Percentiles rank a stretch among this genome's conserved stretches.
phyloP scores from a whole-genome alignment of 2,113 vertebrate genomes.

The Xyliphius kryptos region DNA sequence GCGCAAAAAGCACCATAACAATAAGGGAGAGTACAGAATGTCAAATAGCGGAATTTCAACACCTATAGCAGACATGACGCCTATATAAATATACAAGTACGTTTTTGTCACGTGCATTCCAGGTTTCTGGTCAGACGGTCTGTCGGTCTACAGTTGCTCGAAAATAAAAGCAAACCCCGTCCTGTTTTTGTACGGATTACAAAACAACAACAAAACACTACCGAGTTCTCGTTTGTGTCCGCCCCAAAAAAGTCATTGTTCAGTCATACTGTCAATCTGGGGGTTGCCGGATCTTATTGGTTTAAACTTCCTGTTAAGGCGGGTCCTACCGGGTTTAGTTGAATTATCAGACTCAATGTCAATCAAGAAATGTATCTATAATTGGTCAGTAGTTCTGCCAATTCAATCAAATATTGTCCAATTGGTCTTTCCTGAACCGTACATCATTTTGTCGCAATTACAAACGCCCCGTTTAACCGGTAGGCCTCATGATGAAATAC shows the following conservation, averaged over 20 bases:
- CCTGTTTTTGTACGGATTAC: constrained; percentile 36
- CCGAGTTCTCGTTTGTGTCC: constrained; percentile 12
- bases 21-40: too few relatives aligned
- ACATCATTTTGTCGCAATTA: not conserved
- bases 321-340: too few relatives aligned
- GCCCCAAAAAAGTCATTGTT: constrained; percentile 10
- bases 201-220: constrained; percentile 60
- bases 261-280: not conserved
- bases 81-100: constrained; percentile 43
- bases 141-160: too few relatives aligned
- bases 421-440: not conserved
- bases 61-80: too few relatives aligned
- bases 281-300: constrained; percentile 29
- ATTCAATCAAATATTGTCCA: too few relatives aligned
- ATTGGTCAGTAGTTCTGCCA: too few relatives aligned
- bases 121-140: too few relatives aligned
- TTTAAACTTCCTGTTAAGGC: constrained; percentile 28
- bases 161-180: too few relatives aligned
- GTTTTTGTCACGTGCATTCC: constrained; percentile 60
- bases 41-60: too few relatives aligned
- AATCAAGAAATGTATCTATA: too few relatives aligned
- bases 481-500: constrained; percentile 40
- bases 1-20: too few relatives aligned
- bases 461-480: constrained; percentile 42
- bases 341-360: too few relatives aligned